Conservation (phyloP, 2,797 vertebrate species). For the Trachurus trachurus region DNA sequence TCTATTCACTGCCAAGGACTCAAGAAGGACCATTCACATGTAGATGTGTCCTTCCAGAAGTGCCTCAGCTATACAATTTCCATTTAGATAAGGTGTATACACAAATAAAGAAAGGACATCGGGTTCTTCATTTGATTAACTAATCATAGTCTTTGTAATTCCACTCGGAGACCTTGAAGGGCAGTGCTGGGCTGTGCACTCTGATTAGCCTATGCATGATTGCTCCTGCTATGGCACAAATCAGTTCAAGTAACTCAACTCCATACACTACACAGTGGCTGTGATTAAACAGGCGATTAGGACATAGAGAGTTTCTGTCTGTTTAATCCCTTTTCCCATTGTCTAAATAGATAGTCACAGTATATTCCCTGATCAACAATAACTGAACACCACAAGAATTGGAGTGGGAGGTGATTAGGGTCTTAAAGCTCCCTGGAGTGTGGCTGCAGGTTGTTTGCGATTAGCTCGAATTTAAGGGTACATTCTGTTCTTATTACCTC, state of each 20-base stretch:
- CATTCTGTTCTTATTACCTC: slow-evolving; percentile 70
- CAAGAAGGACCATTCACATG: slow-evolving; percentile 81
- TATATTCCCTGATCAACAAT: slow-evolving; percentile 77
- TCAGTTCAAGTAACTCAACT: slow-evolving; percentile 83
- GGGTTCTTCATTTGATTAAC: slow-evolving; percentile 88
- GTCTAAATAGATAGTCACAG: slow-evolving; percentile 71
- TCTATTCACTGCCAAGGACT: slow-evolving; percentile 66
- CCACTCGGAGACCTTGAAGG: slow-evolving; percentile 81
- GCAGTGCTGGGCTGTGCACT: slow-evolving; percentile 70
- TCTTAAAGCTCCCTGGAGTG: slow-evolving; percentile 78
- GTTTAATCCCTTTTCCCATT: slow-evolving; percentile 74
- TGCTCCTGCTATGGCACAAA: slow-evolving; percentile 77
- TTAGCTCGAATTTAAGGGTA: slow-evolving; percentile 78
- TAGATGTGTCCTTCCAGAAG: slow-evolving; percentile 82
- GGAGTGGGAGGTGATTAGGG: slow-evolving; percentile 80
- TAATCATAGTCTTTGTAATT: slow-evolving; percentile 89
- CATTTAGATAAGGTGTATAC: slow-evolving; percentile 84
- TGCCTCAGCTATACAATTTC: slow-evolving; percentile 81
- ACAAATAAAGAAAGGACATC: slow-evolving; percentile 84
- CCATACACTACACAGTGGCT: slow-evolving; percentile 72
- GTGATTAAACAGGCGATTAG: slow-evolving; percentile 84
- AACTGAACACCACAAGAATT: slow-evolving; percentile 69
- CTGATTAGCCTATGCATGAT: slow-evolving; percentile 84
- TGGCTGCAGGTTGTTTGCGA: slow-evolving; percentile 77
- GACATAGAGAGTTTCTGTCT: slow-evolving; percentile 73